Base-by-base conservation (phyloP, 2,888 invertebrate genomes). In the Tridacna gigas region DNA sequence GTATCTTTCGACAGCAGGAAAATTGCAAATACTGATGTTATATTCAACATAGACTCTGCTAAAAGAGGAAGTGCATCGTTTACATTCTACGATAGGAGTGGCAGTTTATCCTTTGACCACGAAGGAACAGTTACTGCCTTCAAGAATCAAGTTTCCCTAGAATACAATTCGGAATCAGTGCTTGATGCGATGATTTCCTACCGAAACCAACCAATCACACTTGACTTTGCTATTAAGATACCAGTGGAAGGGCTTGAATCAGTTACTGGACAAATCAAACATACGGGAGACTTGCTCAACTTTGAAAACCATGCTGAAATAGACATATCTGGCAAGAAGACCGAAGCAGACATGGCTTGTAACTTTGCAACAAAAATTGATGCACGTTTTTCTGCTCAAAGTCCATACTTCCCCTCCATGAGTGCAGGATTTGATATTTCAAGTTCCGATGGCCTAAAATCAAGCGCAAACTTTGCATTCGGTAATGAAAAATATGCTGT, bases 281-380 rank as follows among this genome's bases (percentile, higher is more conserved):
- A 88, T 71, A 69, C 66, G 25, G 86, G 84, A 47, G 28, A 73
- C 25, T 5, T 48, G 12, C 66, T 82, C 5, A 65, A 80, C 37
- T 88, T 86, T 60, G 76, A 78, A 28, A 83, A 79, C 22, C 84
- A 82, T 75, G 82, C 80, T 26, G 86, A 84, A 69, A 22, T 86
- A 22, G 51, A 61, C 13, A 67, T 82, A 26, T 28, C 78, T 48
- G 80, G 82, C 37, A 63, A 87, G 47, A 89, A 76, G 48, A 79
- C 90, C 22, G 88, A 88, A 76, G 83, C 79, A 0, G 89, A 90
- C 47, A 67, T 90, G 65, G 78, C 75, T 28, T 82, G 83, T 56
- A 84, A 86, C 63, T 65, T 82, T 60, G 86, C 79, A 18, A 81
- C 83, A 7, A 85, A 85, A 78, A 28, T 83, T 12, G 81, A 79